A percentile compares a stretch with the other conserved stretches of the same genome.
Conservation (phyloP, 1,140 invertebrate species). For the Diorhabda elongata region DNA sequence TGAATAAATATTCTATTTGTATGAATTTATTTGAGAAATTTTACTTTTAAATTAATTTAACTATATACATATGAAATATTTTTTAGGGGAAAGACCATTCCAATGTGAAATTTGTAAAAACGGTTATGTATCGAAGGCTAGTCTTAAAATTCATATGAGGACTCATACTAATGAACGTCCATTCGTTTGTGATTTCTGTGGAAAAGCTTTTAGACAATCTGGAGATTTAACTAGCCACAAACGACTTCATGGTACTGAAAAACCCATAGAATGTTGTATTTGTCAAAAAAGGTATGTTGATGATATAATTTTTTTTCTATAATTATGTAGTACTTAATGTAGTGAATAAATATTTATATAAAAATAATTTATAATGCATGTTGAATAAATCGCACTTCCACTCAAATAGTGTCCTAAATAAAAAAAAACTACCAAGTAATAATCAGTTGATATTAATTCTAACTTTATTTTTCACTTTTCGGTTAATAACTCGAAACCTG, state of each 20-base stretch:
- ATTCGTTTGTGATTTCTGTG: conserved; percentile 52
- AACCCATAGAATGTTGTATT: conserved; percentile 46
- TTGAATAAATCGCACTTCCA: no score
- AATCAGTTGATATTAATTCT: no score
- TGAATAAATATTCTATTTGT: conserved; percentile 35
- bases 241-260: conserved; percentile 45
- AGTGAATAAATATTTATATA: no score
- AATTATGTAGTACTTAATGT: no score
- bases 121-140: conserved; percentile 49
- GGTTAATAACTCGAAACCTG: neutral
- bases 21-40: no score
- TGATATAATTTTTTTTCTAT: neutral
- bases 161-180: conserved; percentile 59
- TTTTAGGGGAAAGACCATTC: conserved; percentile 45
- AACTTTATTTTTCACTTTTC: no score
- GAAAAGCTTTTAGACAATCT: conserved; percentile 46
- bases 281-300: conserved; percentile 43
- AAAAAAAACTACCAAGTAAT: no score
- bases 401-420: no score
- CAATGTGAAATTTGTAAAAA: conserved; percentile 48
- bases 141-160: conserved; percentile 56
- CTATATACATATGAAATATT: neutral
- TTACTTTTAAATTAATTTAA: no score
- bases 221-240: conserved; percentile 47
- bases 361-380: no score